phyloP scores from a whole-genome alignment of 1,140 invertebrate genomes.

The Popillia japonica region DNA sequence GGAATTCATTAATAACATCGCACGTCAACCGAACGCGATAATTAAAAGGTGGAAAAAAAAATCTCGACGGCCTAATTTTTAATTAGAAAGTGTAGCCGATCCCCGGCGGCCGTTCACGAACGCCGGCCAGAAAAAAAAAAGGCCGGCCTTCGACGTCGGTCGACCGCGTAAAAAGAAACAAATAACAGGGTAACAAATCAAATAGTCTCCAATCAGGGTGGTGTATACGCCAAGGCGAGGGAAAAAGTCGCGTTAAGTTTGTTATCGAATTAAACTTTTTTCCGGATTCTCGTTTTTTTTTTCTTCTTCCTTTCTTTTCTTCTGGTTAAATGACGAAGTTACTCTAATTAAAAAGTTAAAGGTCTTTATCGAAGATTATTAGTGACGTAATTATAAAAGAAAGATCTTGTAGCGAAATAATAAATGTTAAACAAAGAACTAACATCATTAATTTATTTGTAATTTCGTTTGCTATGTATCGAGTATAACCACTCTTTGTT shows the following conservation, averaged over 20 bases:
- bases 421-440: too few species aligned
- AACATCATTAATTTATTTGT: too few species aligned
- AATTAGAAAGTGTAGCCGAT: slow-evolving; percentile 12
- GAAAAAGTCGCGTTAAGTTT: slow-evolving; percentile 19
- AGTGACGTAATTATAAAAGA: background rate
- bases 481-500: too few species aligned
- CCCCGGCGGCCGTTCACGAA: background rate
- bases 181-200: slow-evolving; percentile 35
- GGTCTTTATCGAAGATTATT: background rate
- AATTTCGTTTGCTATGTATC: too few species aligned
- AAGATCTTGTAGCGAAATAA: too few species aligned
- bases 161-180: slow-evolving; percentile 31
- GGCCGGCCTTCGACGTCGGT: background rate
- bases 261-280: slow-evolving; percentile 30
- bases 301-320: background rate
- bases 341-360: background rate
- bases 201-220: slow-evolving; percentile 28
- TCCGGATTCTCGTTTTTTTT: background rate
- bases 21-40: slow-evolving; percentile 7
- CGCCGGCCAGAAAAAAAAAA: background rate
- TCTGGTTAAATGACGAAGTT: slow-evolving; percentile 9
- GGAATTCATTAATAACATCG: slow-evolving; percentile 31
- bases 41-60: slow-evolving; percentile 25
- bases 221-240: background rate
- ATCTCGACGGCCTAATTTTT: slow-evolving; percentile 26